Evolutionary conservation across 1,140 invertebrate genomes (phyloP).

Genomic region (Halictus rubicundus): DNA sequence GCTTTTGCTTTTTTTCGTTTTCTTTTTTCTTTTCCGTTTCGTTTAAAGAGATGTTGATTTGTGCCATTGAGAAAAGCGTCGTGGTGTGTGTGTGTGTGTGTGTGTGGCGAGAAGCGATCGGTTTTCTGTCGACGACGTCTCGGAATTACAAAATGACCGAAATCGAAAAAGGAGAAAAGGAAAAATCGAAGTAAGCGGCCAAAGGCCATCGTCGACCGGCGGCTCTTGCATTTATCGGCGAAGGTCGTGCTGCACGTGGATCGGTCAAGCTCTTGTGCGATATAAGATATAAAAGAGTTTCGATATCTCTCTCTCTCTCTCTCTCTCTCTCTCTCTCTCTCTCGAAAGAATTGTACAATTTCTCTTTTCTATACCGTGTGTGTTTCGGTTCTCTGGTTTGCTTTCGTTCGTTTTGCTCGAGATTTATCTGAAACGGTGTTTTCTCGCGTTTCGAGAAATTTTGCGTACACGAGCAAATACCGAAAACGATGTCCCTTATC

Average conservation of each 20-base stretch:
- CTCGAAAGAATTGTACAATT: neutral
- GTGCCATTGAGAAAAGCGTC: no score
- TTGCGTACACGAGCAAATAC: neutral
- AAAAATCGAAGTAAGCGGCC: neutral
- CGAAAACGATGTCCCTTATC: neutral
- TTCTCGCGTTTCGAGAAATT: neutral
- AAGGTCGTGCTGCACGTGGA: slow-evolving; percentile 6
- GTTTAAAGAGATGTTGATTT: no score
- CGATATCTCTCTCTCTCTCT: no score
- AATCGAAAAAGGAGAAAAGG: neutral
- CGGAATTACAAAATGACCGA: neutral
- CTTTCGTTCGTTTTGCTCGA: neutral
- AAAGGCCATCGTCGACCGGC: neutral
- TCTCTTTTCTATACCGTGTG: neutral
- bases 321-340: no score
- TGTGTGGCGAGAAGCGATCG: neutral
- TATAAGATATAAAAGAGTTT: slow-evolving; percentile 3
- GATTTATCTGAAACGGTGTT: no score
- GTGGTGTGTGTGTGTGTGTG: no score
- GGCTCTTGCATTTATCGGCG: neutral
- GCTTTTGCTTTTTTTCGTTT: neutral
- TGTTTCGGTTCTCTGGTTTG: neutral
- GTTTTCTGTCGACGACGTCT: neutral
- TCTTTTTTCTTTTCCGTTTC: no score
- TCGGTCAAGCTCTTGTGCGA: neutral